A percentile compares a stretch with the other conserved stretches of the same genome.
Evolutionary conservation across 2,797 vertebrate genomes (phyloP).

Genomic region (Pagetopsis macropterus): DNA sequence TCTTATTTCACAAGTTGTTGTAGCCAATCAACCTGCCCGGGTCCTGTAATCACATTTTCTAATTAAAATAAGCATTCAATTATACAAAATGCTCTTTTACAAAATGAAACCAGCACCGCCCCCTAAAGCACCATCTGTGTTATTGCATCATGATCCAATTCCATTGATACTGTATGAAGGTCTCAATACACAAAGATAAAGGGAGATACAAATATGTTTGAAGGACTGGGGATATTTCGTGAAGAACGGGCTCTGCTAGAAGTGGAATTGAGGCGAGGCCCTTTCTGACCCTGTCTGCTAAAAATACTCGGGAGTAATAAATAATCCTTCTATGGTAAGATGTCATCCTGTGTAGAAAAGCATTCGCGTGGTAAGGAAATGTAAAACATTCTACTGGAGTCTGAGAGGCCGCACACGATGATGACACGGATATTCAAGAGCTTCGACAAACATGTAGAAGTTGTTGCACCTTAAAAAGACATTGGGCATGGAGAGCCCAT

Average conservation of each 20-base stretch:
- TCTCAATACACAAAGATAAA: slow-evolving; percentile 28
- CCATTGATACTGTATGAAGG: slow-evolving; percentile 13
- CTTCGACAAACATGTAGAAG: slow-evolving; percentile 32
- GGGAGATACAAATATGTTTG: not conserved
- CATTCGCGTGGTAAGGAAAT: slow-evolving; percentile 43
- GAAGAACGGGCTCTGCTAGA: slow-evolving; percentile 20
- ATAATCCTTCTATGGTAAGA: slow-evolving; percentile 56
- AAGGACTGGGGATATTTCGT: not conserved
- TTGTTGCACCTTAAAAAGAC: slow-evolving; percentile 27
- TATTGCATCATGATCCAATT: slow-evolving; percentile 71
- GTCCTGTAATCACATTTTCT: slow-evolving; percentile 2
- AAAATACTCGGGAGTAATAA: slow-evolving; percentile 54
- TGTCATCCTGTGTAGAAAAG: slow-evolving; percentile 40
- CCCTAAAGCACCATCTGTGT: slow-evolving; percentile 61
- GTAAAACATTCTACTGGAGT: slow-evolving; percentile 32
- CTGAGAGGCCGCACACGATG: slow-evolving; percentile 11
- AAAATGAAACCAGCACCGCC: slow-evolving; percentile 63
- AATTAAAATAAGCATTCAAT: not conserved
- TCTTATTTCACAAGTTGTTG: slow-evolving; percentile 16
- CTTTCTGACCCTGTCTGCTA: slow-evolving; percentile 30
- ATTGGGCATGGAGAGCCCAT: slow-evolving; percentile 23
- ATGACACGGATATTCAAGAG: slow-evolving; percentile 24
- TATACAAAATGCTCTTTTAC: slow-evolving; percentile 13
- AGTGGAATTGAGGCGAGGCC: slow-evolving; percentile 18
- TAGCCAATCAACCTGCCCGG: not conserved